phyloP scores from a whole-genome alignment of 1,140 invertebrate species.

The Cotesia chilonis region DNA sequence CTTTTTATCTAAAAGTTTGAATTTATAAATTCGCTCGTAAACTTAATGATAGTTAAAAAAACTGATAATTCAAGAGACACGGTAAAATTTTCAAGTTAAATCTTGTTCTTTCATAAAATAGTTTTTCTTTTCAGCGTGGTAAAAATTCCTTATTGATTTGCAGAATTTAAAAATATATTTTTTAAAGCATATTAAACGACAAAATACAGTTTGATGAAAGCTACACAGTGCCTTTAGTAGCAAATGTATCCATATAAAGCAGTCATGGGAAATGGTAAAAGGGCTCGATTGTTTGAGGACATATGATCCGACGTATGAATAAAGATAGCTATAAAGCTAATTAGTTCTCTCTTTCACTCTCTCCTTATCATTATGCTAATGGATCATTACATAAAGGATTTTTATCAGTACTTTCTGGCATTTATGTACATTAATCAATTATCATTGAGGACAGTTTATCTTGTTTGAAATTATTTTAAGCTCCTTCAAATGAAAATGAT shows the following conservation, averaged over 20 bases:
- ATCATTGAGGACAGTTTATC: neutral
- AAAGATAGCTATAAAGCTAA: slow-evolving; percentile 32
- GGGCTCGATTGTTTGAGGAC: slow-evolving; percentile 60
- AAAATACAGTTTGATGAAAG: slow-evolving; percentile 41
- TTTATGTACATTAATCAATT: slow-evolving; percentile 14
- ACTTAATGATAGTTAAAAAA: no score
- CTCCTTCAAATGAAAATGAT: no score
- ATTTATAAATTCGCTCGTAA: no score
- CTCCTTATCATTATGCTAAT: slow-evolving; percentile 55
- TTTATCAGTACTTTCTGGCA: slow-evolving; percentile 11
- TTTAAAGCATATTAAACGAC: no score
- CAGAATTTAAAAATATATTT: no score
- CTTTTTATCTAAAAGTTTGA: no score
- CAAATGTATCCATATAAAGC: slow-evolving; percentile 59
- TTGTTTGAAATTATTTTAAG: neutral
- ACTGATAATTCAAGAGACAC: no score
- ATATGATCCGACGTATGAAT: slow-evolving; percentile 52
- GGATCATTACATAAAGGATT: slow-evolving; percentile 47
- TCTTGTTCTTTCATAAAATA: no score
- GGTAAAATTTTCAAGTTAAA: no score
- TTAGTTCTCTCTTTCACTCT: slow-evolving; percentile 43
- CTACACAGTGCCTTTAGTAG: slow-evolving; percentile 50
- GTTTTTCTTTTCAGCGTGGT: no score
- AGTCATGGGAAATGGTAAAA: slow-evolving; percentile 53
- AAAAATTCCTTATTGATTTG: no score